Evolutionary conservation across 2,797 vertebrate genomes (phyloP), one percentile per base, ranked within the genome.

Genomic region (Sebastes diploproa): DNA sequence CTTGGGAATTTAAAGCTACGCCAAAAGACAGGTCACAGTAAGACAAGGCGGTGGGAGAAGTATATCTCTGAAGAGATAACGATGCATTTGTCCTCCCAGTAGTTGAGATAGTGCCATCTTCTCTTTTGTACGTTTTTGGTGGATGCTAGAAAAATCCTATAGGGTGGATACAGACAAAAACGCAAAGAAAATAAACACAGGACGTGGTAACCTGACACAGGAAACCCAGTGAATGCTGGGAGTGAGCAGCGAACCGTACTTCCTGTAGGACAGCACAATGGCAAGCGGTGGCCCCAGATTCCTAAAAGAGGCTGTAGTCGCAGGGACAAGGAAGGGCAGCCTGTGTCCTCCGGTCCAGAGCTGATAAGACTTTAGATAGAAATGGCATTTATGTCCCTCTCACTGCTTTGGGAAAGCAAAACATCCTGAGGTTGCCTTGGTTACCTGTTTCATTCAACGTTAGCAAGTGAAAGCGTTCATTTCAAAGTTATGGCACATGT

Each of bases 221-320:
- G 95, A 96, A 96, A 96, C 95, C 93, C 92, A 95, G 84, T 95
- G 95, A 96, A 96, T 96, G 94, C 95, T 96, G 95, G 95, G 95
- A 96, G 94, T 94, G 92, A 95, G 93, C 91, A 75, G 90, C 87
- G 90, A 93, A 92, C 93, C 78, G 72, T 74, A 92, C 91, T 96
- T 96, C 95, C 95, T 95, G 95, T 88, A 91, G 89, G 93, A 94
- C 92, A 95, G 95, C 94, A 96, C 95, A 96, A 96, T 96, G 94
- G 95, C 90, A 86, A 91, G 84, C 80, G 38, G 88, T 94, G 92
- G 93, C 93, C 94, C 91, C 92, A 77, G 92, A 94, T 94, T 95
- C 94, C 94, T 91, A 92, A 92, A 93, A 91, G 91, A 89, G 90
- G 88, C 84, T 88, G 92, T 86, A 91, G 91, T 91, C 38, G 50